A percentile compares a stretch with the other conserved stretches of the same genome.
These are phyloP conservation scores for Cheracebus regulus DNA, from an alignment of 2,797 vertebrate species.

Conservation along the genomic window DNA sequence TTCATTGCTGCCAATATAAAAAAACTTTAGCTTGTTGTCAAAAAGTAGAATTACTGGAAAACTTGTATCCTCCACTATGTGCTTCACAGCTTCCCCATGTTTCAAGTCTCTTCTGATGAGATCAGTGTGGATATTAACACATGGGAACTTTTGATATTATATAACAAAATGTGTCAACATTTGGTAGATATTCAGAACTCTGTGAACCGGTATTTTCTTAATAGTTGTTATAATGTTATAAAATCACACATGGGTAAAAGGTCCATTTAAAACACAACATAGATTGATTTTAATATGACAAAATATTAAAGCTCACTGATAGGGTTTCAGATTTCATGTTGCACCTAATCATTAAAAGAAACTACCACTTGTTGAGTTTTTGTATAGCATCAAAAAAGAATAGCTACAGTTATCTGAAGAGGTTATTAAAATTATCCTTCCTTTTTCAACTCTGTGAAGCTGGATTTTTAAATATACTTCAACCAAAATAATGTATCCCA, in stretches of 20 bases:
- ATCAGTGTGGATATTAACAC: not conserved
- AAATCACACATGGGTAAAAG: not conserved
- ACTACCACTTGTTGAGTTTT: not conserved
- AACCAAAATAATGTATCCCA: not conserved
- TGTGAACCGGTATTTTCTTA: not conserved
- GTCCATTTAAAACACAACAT: not conserved
- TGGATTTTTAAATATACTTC: not conserved
- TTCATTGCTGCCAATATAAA: not conserved
- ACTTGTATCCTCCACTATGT: not conserved
- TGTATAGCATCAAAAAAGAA: not conserved
- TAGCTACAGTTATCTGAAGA: not conserved
- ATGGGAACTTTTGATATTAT: not conserved
- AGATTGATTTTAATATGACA: not conserved
- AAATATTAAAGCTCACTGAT: not conserved
- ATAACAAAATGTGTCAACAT: not conserved
- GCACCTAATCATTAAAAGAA: not conserved
- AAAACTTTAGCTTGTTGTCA: not conserved
- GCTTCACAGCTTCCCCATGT: not conserved
- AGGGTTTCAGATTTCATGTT: not conserved
- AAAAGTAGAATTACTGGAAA: slow-evolving; percentile 4
- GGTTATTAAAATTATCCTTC: not conserved
- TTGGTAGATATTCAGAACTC: not conserved
- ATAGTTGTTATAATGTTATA: not conserved
- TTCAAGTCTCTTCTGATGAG: not conserved
- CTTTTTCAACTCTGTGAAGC: not conserved